Conservation (phyloP, 2,797 vertebrate species). For the Novumbra hubbsi region DNA sequence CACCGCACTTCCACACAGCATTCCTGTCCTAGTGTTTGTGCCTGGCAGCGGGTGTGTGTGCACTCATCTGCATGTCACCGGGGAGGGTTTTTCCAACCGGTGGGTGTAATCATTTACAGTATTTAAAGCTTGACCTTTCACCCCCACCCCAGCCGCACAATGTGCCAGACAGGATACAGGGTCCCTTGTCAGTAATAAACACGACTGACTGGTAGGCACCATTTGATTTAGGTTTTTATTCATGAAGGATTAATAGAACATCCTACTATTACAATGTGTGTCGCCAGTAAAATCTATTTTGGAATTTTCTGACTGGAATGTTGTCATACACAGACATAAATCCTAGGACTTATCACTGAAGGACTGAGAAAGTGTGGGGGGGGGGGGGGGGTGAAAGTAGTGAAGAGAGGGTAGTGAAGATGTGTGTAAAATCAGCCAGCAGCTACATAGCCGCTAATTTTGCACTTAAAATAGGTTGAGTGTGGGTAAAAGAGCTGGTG, state of each 20-base stretch:
- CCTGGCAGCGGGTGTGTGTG: not conserved
- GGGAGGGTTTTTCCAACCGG: constrained; percentile 31
- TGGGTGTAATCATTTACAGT: constrained; percentile 56
- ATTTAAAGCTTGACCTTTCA: constrained; percentile 45
- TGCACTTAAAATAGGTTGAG: not conserved
- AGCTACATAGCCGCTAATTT: no score
- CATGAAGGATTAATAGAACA: no score
- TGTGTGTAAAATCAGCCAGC: no score
- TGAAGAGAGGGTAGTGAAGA: no score
- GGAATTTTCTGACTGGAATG: no score
- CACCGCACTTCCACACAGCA: constrained; percentile 33
- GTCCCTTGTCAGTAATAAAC: constrained; percentile 19
- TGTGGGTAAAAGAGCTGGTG: no score
- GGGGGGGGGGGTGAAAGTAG: no score
- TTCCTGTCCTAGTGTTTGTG: constrained; percentile 29
- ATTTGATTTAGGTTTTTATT: not conserved
- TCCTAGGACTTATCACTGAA: no score
- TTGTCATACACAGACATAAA: no score
- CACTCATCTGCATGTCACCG: constrained; percentile 12
- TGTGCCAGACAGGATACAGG: constrained; percentile 30
- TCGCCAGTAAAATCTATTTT: no score
- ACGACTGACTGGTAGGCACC: constrained; percentile 29
- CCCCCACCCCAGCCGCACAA: constrained; percentile 19
- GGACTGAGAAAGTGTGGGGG: no score
- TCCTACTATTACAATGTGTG: no score